phyloP scores from a whole-genome alignment of 2,113 vertebrate genomes.

The Hippocampus mohnikei region DNA sequence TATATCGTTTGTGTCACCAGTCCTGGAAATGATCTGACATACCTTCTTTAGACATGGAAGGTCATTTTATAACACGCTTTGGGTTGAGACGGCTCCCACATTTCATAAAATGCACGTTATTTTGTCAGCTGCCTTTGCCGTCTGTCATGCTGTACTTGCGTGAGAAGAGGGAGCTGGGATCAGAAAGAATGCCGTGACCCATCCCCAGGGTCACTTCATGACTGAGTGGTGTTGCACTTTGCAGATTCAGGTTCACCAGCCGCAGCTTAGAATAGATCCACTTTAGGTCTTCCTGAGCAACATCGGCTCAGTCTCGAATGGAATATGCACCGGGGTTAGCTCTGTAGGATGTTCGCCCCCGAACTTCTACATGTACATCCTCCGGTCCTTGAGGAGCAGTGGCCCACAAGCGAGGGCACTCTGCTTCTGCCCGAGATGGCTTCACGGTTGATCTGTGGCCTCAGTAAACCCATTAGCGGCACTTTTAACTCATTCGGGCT shows the following conservation, averaged over 20 bases:
- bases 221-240: constrained; percentile 51
- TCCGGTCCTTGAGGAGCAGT: constrained; percentile 40
- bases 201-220: constrained; percentile 37
- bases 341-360: constrained; percentile 29
- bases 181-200: constrained; percentile 14
- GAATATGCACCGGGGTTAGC: too few species aligned
- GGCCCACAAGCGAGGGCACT: constrained; percentile 34
- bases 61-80: too few species aligned
- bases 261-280: constrained; percentile 41
- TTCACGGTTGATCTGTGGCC: constrained; percentile 49
- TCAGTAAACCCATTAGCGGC: constrained; percentile 38
- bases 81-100: too few species aligned
- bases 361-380: constrained; percentile 35
- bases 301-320: constrained; percentile 30
- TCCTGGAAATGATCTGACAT: too few species aligned
- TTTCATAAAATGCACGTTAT: too few species aligned
- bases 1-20: too few species aligned
- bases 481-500: constrained; percentile 47
- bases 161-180: constrained; percentile 14
- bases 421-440: constrained; percentile 33
- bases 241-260: constrained; percentile 44
- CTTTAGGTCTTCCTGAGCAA: constrained; percentile 34
- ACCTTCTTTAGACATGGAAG: too few species aligned
- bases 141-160: constrained; percentile 4
- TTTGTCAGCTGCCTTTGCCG: too few species aligned